Conservation (phyloP, 2,797 vertebrate species). For the Catamblyrhynchus diadema region DNA sequence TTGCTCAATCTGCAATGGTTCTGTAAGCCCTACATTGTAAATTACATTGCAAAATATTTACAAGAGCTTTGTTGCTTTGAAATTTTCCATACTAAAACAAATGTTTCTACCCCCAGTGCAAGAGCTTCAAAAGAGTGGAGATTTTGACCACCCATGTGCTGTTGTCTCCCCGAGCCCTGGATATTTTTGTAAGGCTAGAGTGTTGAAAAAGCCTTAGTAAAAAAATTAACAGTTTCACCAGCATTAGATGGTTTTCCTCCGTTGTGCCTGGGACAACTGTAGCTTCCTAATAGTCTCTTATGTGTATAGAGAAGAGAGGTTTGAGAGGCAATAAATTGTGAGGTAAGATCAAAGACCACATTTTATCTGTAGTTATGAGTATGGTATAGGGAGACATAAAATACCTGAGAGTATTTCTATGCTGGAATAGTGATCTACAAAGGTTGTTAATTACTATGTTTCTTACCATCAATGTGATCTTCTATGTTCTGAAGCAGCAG, state of each 20-base stretch:
- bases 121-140: background rate
- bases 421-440: background rate
- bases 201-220: background rate
- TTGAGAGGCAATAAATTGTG: background rate
- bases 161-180: background rate
- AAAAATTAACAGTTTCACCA: background rate
- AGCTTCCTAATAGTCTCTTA: background rate
- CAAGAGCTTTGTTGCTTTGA: background rate
- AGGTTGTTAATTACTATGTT: background rate
- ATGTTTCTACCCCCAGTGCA: background rate
- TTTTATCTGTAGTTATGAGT: background rate
- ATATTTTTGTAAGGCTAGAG: background rate
- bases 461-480: background rate
- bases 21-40: background rate
- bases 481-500: background rate
- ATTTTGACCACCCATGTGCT: background rate
- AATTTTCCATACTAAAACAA: background rate
- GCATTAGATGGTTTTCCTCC: background rate
- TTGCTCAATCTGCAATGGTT: background rate
- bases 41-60: background rate
- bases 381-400: background rate
- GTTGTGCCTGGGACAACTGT: background rate
- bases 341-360: background rate
- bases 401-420: background rate
- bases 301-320: background rate